Conservation (phyloP, 2,113 vertebrate species). For the Malurus cyaneus region DNA sequence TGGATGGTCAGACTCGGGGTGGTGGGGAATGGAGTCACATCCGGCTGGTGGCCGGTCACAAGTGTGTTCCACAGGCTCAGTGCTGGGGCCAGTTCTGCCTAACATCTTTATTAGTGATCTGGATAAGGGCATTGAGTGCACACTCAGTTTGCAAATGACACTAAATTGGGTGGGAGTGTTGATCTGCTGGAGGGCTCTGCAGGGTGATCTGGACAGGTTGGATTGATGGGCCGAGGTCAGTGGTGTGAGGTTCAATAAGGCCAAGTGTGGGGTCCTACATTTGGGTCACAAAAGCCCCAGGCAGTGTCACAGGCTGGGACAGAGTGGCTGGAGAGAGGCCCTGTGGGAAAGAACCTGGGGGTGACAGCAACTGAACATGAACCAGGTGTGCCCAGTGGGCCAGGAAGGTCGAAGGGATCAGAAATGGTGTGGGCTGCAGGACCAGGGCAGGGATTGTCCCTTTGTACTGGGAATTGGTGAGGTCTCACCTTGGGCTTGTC, state of each 20-base stretch:
- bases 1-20: neutral
- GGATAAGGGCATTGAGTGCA: neutral
- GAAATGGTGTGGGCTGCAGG: neutral
- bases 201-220: neutral
- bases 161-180: neutral
- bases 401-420: neutral
- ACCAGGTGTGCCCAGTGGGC: neutral
- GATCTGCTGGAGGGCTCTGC: neutral
- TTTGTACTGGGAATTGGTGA: neutral
- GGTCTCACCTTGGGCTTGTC: neutral
- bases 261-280: neutral
- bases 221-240: no score
- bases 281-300: neutral
- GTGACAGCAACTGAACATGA: neutral
- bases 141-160: neutral
- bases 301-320: neutral
- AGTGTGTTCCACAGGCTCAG: neutral
- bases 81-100: neutral
- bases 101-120: neutral
- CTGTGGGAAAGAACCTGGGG: accelerated
- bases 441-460: neutral
- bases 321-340: neutral
- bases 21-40: neutral
- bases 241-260: neutral
- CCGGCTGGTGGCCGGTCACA: accelerated